phyloP scores from a whole-genome alignment of 2,113 vertebrate genomes.

The Eleginops maclovinus region DNA sequence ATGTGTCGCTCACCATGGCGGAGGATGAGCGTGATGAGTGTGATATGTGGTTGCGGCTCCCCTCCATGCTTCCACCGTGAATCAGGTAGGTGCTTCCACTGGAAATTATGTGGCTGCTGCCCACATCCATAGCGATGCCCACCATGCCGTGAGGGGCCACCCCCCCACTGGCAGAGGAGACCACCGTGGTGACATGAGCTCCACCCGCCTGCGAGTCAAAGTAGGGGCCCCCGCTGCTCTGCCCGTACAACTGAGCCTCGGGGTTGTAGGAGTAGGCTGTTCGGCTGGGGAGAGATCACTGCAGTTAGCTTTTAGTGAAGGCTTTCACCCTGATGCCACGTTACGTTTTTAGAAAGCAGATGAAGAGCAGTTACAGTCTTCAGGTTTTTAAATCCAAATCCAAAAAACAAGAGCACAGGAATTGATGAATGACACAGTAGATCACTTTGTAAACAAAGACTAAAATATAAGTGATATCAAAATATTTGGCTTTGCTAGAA shows the following conservation, averaged over 20 bases:
- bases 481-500: neutral
- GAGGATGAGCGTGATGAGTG: constrained; percentile 97
- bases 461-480: neutral
- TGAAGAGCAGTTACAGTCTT: neutral
- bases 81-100: constrained; percentile 95
- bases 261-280: constrained; percentile 93
- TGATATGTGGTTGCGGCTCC: constrained; percentile 90
- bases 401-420: neutral
- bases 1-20: constrained; percentile 89
- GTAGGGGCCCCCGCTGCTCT: constrained; percentile 89
- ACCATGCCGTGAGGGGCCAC: constrained; percentile 95
- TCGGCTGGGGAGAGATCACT: constrained; percentile 82
- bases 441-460: neutral
- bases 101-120: constrained; percentile 93
- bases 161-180: constrained; percentile 89
- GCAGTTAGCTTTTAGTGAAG: neutral
- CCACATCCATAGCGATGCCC: constrained; percentile 96
- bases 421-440: neutral
- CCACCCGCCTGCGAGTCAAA: constrained; percentile 92
- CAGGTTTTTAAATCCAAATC: neutral
- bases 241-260: constrained; percentile 92
- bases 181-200: constrained; percentile 92
- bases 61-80: constrained; percentile 92
- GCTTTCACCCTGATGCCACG: neutral
- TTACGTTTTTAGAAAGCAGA: neutral